Evolutionary conservation across 2,113 vertebrate species (phyloP), one percentile per base, ranked within the genome.

Genomic region (Phycodurus eques): DNA sequence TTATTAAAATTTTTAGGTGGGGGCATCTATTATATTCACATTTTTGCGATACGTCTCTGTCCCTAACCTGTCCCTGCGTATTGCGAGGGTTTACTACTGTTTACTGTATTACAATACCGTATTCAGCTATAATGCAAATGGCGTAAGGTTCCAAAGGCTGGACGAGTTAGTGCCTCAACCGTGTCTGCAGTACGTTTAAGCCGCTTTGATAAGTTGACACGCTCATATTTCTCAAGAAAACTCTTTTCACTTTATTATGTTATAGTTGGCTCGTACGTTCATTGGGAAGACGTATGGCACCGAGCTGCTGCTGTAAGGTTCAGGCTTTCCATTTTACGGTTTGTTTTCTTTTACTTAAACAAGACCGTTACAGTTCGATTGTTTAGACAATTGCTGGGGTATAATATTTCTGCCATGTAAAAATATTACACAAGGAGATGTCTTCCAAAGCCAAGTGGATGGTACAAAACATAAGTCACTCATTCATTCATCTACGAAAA

Each of bases 161-260:
- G 39, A 8, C 15, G 11, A 43, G 61, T n/a, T 43, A 17, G 63
- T 9, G 42, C 42, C 63, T 65, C 20, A 46, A 44, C 3, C 27
- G 20, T 17, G 31, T 65, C 63, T 65, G 63, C 63, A 44, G 42
- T 65, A 13, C 10, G n/a, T 65, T 44, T 65, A 22, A 22, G 42
- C 11, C 12, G 39, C 43, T 65, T 65, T 65, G 63, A 65, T 44
- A 22, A 44, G 8, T 22, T 15, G 63, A 44, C 63, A 22, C 13
- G 20, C 63, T 65, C 63, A 44, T 22, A 44, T 65, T 65, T 65
- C 63, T 22, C 42, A 65, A 65, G 42, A 65, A 44, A 65, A 61
- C 33, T 7, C 57, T 64, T n/a, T 64, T 64, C 42, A 65, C n/a
- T 65, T 65, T 65, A 65, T 66, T 31, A 31, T 47, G 64, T 66